Evolutionary conservation across 2,113 vertebrate genomes (phyloP).

Genomic region (Neodontobutis hainanensis): DNA sequence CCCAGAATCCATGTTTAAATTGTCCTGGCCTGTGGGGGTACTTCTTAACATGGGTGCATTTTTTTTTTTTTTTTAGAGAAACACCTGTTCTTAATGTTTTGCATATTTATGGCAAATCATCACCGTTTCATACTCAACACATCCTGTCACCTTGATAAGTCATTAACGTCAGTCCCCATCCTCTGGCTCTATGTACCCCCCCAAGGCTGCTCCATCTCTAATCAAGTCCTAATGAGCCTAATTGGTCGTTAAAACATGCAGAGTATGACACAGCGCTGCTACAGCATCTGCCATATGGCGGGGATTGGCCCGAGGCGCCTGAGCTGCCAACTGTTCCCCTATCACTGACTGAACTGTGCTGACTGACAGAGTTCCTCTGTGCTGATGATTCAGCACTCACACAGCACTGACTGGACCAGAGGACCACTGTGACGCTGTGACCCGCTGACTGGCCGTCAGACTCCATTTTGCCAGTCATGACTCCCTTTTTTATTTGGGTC

Average conservation of each 20-base stretch:
- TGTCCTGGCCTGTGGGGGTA: background rate
- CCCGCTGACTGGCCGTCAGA: constrained; percentile 11
- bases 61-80: constrained; percentile 11
- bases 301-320: constrained; percentile 66
- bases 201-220: constrained; percentile 73
- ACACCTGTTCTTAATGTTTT: constrained; percentile 62
- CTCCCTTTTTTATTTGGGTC: background rate
- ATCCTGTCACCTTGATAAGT: constrained; percentile 55
- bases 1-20: background rate
- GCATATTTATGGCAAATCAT: constrained; percentile 39
- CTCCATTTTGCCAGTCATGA: constrained; percentile 5
- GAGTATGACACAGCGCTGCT: constrained; percentile 73
- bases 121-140: constrained; percentile 55
- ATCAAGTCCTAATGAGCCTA: constrained; percentile 85
- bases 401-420: constrained; percentile 14
- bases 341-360: constrained; percentile 50
- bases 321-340: constrained; percentile 72
- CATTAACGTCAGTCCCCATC: constrained; percentile 36
- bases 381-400: constrained; percentile 68
- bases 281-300: constrained; percentile 76
- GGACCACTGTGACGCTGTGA: constrained; percentile 9
- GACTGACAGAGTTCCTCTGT: constrained; percentile 67
- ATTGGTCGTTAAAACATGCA: constrained; percentile 83
- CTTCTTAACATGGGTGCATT: background rate
- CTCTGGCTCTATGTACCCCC: constrained; percentile 55